phyloP scores from a whole-genome alignment of 2,113 vertebrate genomes.

The Mugil cephalus region DNA sequence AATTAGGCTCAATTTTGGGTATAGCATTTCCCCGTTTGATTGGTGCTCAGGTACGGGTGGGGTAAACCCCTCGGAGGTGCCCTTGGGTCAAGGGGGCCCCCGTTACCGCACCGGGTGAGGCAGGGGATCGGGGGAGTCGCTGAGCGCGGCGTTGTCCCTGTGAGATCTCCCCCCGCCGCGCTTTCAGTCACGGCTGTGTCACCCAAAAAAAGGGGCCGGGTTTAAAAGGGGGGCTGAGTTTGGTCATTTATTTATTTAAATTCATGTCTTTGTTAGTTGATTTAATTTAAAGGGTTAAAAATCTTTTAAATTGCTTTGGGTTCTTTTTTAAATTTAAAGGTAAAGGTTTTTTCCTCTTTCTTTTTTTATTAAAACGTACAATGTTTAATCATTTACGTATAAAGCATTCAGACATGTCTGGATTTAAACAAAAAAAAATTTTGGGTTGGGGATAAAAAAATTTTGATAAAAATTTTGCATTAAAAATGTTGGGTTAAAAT shows the following conservation, averaged over 20 bases:
- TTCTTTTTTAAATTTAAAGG: too few species aligned
- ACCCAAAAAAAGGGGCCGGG: slow-evolving; percentile 72
- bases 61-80: slow-evolving; percentile 73
- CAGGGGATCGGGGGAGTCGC: slow-evolving; percentile 69
- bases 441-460: too few species aligned
- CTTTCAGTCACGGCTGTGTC: slow-evolving; percentile 76
- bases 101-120: slow-evolving; percentile 59
- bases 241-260: neutral
- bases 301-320: too few species aligned
- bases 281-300: too few species aligned
- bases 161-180: slow-evolving; percentile 71
- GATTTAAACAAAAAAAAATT: too few species aligned
- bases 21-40: neutral
- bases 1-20: too few species aligned
- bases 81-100: slow-evolving; percentile 73
- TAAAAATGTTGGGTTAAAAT: too few species aligned
- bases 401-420: too few species aligned
- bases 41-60: slow-evolving; percentile 50
- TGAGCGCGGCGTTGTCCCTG: slow-evolving; percentile 57
- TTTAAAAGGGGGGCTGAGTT: slow-evolving; percentile 14
- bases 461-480: too few species aligned
- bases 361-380: too few species aligned
- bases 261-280: neutral
- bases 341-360: too few species aligned
- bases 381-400: too few species aligned